phyloP scores from a whole-genome alignment of 2,797 vertebrate genomes.

The Sebastes wilsoni region DNA sequence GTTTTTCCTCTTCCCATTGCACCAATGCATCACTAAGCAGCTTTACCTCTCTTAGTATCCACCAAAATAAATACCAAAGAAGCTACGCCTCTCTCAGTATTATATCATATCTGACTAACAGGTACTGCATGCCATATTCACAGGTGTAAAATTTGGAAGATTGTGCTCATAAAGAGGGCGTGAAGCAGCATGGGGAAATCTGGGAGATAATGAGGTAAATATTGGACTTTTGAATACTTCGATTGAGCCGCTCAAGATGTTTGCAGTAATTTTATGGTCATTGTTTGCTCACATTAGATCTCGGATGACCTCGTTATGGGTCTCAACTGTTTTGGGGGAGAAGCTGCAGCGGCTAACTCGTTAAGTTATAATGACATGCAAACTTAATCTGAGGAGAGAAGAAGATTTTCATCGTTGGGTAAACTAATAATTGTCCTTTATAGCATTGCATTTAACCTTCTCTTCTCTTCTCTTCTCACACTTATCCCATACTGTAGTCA shows the following conservation, averaged over 20 bases:
- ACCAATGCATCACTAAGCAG: neutral
- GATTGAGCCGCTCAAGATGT: constrained; percentile 58
- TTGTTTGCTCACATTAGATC: constrained; percentile 63
- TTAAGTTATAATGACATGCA: constrained; percentile 47
- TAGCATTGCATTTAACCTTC: neutral
- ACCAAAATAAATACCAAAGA: neutral
- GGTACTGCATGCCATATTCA: neutral
- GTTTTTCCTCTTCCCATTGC: neutral
- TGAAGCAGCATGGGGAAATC: constrained; percentile 2
- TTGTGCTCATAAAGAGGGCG: neutral
- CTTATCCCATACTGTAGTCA: neutral
- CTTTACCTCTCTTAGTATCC: neutral
- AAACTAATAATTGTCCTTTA: constrained; percentile 20
- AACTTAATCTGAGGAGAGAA: constrained; percentile 24
- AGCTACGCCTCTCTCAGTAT: neutral
- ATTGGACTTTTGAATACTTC: constrained; percentile 62
- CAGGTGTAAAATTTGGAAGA: neutral
- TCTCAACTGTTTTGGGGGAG: constrained; percentile 32
- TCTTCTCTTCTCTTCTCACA: neutral
- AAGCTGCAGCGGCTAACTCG: constrained; percentile 1
- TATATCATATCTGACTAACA: neutral
- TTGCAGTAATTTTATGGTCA: constrained; percentile 63
- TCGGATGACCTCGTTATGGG: constrained; percentile 51
- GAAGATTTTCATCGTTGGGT: neutral
- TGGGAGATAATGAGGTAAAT: constrained; percentile 68